Percentiles rank a stretch among this genome's conserved stretches.
Conservation (phyloP, 2,113 vertebrate species). For the Dasyornis broadbenti region DNA sequence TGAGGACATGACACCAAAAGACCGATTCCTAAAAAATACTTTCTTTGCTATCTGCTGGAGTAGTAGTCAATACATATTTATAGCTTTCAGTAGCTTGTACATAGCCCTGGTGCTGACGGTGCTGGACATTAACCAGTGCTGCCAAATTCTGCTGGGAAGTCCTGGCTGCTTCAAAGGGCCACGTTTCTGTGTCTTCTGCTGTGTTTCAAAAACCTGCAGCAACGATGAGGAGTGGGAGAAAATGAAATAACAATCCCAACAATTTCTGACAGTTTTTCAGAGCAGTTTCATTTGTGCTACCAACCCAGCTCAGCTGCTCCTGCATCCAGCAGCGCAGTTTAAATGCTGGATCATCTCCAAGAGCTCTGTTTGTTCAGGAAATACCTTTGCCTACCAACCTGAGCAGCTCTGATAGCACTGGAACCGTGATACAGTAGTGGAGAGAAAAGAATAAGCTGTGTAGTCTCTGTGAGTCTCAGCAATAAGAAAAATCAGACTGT, state of each 20-base stretch:
- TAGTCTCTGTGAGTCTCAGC: not conserved
- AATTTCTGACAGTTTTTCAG: not conserved
- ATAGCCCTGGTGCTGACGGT: conserved; percentile 13
- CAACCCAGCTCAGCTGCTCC: not conserved
- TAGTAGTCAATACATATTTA: conserved; percentile 43
- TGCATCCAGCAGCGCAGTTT: not conserved
- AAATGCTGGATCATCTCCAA: not conserved
- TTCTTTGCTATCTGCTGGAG: conserved; percentile 44
- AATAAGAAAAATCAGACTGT: not conserved
- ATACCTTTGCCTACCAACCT: not conserved
- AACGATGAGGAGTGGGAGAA: not conserved
- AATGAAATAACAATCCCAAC: not conserved
- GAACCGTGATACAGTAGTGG: not conserved
- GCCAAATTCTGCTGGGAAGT: conserved; percentile 50
- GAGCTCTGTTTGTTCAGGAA: not conserved
- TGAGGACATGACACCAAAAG: too few species aligned
- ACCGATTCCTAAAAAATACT: not conserved
- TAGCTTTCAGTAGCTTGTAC: conserved; percentile 25
- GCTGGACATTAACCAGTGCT: conserved; percentile 43
- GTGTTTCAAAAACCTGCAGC: conserved; percentile 62
- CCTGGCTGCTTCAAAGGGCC: conserved; percentile 57
- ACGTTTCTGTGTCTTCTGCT: conserved; percentile 52
- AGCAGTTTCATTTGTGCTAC: not conserved
- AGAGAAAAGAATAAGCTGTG: not conserved
- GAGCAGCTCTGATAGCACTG: not conserved